Base-by-base conservation (phyloP, 2,797 vertebrate species). In the Eupleurogrammus muticus region DNA sequence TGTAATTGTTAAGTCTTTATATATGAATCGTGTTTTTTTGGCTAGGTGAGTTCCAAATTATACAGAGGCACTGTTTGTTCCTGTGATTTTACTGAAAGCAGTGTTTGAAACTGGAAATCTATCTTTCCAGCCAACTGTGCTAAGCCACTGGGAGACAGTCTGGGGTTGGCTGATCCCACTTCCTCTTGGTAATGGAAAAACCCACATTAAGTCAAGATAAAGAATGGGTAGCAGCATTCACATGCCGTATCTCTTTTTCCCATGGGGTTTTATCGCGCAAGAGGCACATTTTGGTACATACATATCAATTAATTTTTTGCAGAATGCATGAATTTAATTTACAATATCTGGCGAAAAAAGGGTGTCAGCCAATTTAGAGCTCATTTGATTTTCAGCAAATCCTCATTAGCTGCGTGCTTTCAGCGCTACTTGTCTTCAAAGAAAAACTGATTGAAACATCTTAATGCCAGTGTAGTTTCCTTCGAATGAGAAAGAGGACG, bases 181-280 rank as follows among this genome's bases (percentile, higher is more conserved):
- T 85, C 81, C 82, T 87, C 59, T 54, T 71, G 65, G 53, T 85
- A 84, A 90, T 86, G 77, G 81, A 84, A 86, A 87, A 88, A 82
- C 62, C 70, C 60, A 79, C 66, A 82, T 50, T 70, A 52, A 69
- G 70, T 85, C 61, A 81, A 83, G 83, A 86, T 81, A 80, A 85
- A 85, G 72, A 75, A 76, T 58, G 49, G 56, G 40, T 28, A 79
- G 64, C 53, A 72, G 52, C 78, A 86, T 82, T 76, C 74, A 67
- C 73, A 72, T 7, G 51, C 68, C 70, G 62, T 69, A 77, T 77
- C 63, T 79, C 59, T 72, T 70, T n/a, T 85, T 79, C 82, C 64
- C 53, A 0, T 70, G 58, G 76, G 64, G 80, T 76, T 76, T 35
- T 24, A 24, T 63, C 32, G 49, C 62, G 52, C 48, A 76, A 0